Evolutionary conservation across 2,888 invertebrate genomes (phyloP).

Genomic region (Melieria picta): DNA sequence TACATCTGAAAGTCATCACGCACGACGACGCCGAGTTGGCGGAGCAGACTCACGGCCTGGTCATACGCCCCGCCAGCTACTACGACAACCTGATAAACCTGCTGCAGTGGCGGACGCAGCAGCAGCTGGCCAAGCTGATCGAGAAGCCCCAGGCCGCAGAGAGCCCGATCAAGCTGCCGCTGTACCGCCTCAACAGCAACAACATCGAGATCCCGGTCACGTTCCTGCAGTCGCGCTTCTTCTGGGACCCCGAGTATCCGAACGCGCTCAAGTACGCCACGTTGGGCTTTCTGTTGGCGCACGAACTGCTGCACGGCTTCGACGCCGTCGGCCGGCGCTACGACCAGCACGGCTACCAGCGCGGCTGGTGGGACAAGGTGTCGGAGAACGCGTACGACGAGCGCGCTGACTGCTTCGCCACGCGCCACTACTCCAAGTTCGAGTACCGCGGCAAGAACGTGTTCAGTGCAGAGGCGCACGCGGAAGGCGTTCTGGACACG

Average conservation of each 20-base stretch:
- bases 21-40: slow-evolving; percentile 47
- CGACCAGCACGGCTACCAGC: slow-evolving; percentile 55
- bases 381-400: slow-evolving; percentile 51
- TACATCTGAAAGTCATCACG: slow-evolving; percentile 51
- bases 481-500: slow-evolving; percentile 56
- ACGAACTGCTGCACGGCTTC: slow-evolving; percentile 60
- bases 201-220: slow-evolving; percentile 57
- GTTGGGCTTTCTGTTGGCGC: slow-evolving; percentile 57
- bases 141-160: slow-evolving; percentile 49
- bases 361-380: slow-evolving; percentile 57
- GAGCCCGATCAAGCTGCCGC: slow-evolving; percentile 48
- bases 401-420: slow-evolving; percentile 54
- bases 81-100: slow-evolving; percentile 53
- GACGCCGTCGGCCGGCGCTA: slow-evolving; percentile 57
- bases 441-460: slow-evolving; percentile 49
- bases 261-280: slow-evolving; percentile 57
- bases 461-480: slow-evolving; percentile 47
- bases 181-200: slow-evolving; percentile 54
- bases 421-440: slow-evolving; percentile 54
- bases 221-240: slow-evolving; percentile 58
- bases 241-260: slow-evolving; percentile 60
- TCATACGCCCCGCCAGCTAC: slow-evolving; percentile 48
- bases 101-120: slow-evolving; percentile 54
- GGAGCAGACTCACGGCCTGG: slow-evolving; percentile 48
- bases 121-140: slow-evolving; percentile 47